Evolutionary conservation across 1,140 invertebrate genomes (phyloP).

Genomic region (Bombus waltoni): DNA sequence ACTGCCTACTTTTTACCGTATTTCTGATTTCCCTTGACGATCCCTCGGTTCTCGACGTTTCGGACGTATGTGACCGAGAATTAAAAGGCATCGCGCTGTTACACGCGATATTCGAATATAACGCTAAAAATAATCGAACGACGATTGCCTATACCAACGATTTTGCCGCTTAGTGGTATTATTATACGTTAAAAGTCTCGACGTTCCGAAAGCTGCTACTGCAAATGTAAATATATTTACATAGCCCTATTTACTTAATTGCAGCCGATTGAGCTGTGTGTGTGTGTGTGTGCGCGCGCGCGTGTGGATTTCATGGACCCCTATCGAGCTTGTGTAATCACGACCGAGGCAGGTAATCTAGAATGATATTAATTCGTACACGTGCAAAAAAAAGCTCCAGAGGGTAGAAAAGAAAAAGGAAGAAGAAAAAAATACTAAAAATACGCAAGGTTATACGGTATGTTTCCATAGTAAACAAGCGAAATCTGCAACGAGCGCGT

Average conservation of each 20-base stretch:
- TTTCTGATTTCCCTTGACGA: not conserved
- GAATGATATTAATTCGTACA: not conserved
- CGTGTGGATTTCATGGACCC: not conserved
- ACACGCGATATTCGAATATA: slow-evolving; percentile 24
- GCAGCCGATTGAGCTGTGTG: not conserved
- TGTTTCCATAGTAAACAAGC: slow-evolving; percentile 37
- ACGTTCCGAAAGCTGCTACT: not conserved
- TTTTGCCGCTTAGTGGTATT: not conserved
- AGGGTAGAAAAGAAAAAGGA: not conserved
- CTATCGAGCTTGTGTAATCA: no score
- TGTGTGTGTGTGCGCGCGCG: no score
- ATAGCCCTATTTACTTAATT: not conserved
- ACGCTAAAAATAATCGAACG: slow-evolving; percentile 33
- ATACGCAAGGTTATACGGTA: slow-evolving; percentile 4
- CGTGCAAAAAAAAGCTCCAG: no score
- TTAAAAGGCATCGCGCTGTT: not conserved
- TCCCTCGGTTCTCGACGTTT: not conserved
- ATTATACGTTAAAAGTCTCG: slow-evolving; percentile 2
- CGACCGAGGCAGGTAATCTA: not conserved
- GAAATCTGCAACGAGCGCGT: slow-evolving; percentile 16
- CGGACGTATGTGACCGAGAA: not conserved
- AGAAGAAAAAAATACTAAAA: slow-evolving; percentile 6
- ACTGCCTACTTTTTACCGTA: no score
- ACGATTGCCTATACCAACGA: not conserved
- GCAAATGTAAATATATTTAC: not conserved